Conservation (phyloP, 1,140 invertebrate species). For the Panulirus ornatus region DNA sequence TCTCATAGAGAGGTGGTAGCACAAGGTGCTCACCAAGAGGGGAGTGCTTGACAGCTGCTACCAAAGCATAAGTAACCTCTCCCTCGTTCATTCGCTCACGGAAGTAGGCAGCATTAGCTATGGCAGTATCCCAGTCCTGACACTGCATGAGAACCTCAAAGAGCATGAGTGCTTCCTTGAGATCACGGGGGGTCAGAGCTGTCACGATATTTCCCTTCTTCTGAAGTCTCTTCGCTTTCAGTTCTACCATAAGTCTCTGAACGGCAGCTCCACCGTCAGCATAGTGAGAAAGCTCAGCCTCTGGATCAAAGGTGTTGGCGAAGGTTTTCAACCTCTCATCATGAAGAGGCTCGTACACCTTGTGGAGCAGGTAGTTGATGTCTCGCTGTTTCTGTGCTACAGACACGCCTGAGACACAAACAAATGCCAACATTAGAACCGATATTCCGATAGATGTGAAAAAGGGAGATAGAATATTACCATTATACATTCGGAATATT, state of each 20-base stretch:
- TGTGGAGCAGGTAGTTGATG: conserved; percentile 37
- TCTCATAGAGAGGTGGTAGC: conserved; percentile 59
- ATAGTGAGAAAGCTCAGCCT: conserved; percentile 8
- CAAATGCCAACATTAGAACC: neutral
- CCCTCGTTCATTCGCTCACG: conserved; percentile 42
- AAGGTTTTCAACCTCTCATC: neutral
- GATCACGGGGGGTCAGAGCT: conserved; percentile 13
- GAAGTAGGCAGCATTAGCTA: conserved; percentile 49
- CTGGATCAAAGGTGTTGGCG: conserved; percentile 20
- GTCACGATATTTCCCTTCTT: conserved; percentile 30
- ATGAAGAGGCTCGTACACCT: conserved; percentile 41
- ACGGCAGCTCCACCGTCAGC: conserved; percentile 31
- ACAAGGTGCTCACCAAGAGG: conserved; percentile 25
- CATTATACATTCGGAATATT: no score
- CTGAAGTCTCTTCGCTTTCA: conserved; percentile 24
- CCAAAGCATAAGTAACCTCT: conserved; percentile 37
- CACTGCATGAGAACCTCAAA: conserved; percentile 19
- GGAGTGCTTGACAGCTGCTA: conserved; percentile 29
- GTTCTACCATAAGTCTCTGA: conserved; percentile 22
- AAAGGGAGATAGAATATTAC: no score
- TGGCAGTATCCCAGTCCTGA: conserved; percentile 26
- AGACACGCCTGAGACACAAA: neutral
- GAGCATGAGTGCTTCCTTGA: conserved; percentile 29
- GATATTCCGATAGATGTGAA: no score
- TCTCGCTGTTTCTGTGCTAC: conserved; percentile 54